Evolutionary conservation across 2,113 vertebrate species (phyloP).

Genomic region (Mungos mungo): DNA sequence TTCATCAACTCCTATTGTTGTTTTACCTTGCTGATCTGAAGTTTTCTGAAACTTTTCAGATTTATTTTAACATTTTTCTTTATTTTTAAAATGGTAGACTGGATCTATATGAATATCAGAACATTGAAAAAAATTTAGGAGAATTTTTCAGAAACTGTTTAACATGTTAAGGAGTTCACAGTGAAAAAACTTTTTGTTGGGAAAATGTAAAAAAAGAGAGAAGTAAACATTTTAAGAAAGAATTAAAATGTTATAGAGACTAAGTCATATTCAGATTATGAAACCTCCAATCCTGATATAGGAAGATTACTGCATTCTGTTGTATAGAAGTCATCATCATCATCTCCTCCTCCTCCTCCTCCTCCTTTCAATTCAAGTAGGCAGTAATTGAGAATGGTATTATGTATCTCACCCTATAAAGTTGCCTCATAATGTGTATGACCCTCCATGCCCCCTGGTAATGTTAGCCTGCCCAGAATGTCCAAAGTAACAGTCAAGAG

Average conservation of each 20-base stretch:
- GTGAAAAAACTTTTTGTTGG: not conserved
- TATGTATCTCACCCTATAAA: not conserved
- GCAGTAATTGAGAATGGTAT: not conserved
- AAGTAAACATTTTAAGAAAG: not conserved
- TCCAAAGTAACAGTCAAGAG: not conserved
- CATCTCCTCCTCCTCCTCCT: no score
- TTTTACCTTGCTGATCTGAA: not conserved
- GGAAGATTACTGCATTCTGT: not conserved
- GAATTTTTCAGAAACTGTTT: not conserved
- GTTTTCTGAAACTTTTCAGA: not conserved
- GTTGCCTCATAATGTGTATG: accelerated
- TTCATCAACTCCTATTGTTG: not conserved
- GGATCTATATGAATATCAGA: not conserved
- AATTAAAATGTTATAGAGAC: not conserved
- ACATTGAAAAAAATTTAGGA: not conserved
- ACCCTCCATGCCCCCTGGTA: not conserved
- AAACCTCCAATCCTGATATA: not conserved
- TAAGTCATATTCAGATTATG: not conserved
- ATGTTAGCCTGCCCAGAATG: not conserved
- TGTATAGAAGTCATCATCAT: not conserved
- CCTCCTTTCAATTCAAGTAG: not conserved
- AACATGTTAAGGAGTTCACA: not conserved
- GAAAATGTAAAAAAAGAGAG: not conserved
- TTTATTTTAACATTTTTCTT: not conserved
- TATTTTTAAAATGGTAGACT: not conserved